Percentiles rank a stretch among this genome's conserved stretches.
These are phyloP conservation scores for Anthonomus grandis DNA, from an alignment of 1,140 invertebrate genomes.

Conservation along the genomic window DNA sequence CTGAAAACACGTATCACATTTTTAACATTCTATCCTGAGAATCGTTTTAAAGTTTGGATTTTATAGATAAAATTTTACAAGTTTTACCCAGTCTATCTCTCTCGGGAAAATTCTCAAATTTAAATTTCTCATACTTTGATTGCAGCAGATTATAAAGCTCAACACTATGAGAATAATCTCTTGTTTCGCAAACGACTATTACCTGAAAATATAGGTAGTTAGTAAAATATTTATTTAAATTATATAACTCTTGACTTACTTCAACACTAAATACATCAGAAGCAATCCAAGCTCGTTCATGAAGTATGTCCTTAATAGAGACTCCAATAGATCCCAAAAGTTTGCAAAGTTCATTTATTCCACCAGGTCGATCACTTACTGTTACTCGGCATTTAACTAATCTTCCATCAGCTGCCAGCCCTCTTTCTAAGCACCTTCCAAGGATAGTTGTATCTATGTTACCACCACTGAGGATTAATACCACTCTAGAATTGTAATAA, in stretches of 20 bases:
- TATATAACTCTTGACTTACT: constrained; percentile 45
- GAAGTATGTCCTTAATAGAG: constrained; percentile 91
- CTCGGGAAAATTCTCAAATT: constrained; percentile 36
- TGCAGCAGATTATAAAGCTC: constrained; percentile 60
- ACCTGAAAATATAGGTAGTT: constrained; percentile 54
- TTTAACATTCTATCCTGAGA: too few species aligned
- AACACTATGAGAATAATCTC: constrained; percentile 71
- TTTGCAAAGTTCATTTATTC: constrained; percentile 81
- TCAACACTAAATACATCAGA: constrained; percentile 83
- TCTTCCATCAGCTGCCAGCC: constrained; percentile 83
- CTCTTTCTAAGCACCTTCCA: constrained; percentile 83
- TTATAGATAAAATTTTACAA: background rate
- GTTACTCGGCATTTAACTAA: constrained; percentile 83
- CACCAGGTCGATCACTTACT: constrained; percentile 81
- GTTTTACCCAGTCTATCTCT: background rate
- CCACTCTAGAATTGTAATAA: constrained; percentile 60
- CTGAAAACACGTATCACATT: too few species aligned
- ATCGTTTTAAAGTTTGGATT: background rate
- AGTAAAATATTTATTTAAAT: background rate
- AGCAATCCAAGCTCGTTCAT: constrained; percentile 88
- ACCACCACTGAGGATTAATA: constrained; percentile 80
- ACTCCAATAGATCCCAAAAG: constrained; percentile 74
- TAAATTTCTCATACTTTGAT: constrained; percentile 58
- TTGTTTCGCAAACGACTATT: constrained; percentile 81
- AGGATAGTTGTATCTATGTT: constrained; percentile 93